Conservation (phyloP, 64 coral and sea anemone genomes). For the Exaiptasia diaphana region DNA sequence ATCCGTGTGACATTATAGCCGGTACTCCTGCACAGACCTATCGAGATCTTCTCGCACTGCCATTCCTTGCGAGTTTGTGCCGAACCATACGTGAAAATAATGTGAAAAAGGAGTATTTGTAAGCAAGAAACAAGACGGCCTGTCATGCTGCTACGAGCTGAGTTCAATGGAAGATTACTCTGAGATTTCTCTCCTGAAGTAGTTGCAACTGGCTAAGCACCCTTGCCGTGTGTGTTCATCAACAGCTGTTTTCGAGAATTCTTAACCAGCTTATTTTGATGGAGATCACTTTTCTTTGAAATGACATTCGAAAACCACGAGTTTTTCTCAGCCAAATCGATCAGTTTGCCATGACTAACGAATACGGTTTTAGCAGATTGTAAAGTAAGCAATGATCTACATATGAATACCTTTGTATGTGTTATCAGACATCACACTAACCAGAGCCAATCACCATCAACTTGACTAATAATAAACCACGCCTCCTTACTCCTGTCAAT, state of each 20-base stretch:
- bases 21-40: conserved; percentile 44
- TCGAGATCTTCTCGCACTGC: conserved; percentile 74
- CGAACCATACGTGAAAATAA: not conserved
- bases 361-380: not conserved
- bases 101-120: conserved; percentile 22
- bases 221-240: not conserved
- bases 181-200: not conserved
- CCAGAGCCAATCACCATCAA: conserved; percentile 57
- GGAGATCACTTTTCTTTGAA: not conserved
- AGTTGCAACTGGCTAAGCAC: not conserved
- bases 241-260: not conserved
- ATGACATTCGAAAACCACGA: not conserved
- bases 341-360: not conserved
- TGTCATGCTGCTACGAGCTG: not conserved
- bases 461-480: conserved; percentile 65
- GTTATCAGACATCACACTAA: conserved; percentile 12
- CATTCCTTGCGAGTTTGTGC: conserved; percentile 55
- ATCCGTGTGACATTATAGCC: conserved; percentile 89
- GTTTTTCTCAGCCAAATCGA: not conserved
- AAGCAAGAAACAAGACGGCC: not conserved
- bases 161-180: not conserved
- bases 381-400: conserved; percentile 47
- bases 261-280: not conserved
- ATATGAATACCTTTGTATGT: conserved; percentile 75
- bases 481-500: conserved; percentile 46